Conservation (phyloP, 64 coral and sea anemone species). For the Orbicella faveolata region DNA sequence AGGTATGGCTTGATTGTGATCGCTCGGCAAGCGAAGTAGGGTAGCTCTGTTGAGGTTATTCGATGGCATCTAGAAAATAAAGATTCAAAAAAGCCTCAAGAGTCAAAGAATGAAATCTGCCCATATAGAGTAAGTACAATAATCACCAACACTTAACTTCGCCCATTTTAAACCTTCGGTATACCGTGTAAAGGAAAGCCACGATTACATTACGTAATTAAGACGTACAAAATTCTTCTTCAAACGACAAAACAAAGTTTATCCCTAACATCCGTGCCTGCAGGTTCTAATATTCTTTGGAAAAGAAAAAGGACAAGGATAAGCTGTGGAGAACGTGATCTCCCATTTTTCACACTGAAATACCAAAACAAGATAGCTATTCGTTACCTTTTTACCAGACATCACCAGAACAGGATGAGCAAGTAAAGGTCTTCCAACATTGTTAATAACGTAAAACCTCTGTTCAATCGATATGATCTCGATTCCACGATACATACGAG, state of each 20-base stretch:
- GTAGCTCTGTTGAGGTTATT: not conserved
- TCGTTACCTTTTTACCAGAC: conserved; percentile 37
- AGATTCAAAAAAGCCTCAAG: not conserved
- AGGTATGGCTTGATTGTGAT: conserved; percentile 14
- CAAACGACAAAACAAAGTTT: no score
- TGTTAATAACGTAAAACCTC: conserved; percentile 51
- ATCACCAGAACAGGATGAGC: conserved; percentile 18
- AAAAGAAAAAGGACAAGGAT: no score
- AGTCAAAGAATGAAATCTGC: not conserved
- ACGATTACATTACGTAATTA: not conserved
- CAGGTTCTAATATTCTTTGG: no score
- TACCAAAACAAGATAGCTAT: not conserved
- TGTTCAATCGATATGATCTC: conserved; percentile 36
- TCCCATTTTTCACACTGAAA: no score
- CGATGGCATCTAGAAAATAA: not conserved
- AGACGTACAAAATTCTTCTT: no score
- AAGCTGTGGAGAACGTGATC: no score
- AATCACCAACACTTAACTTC: no score
- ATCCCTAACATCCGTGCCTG: no score
- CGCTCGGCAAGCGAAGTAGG: not conserved
- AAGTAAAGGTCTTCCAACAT: conserved; percentile 8
- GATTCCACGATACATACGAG: conserved; percentile 44
- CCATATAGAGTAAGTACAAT: not conserved
- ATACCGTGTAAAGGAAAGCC: no score
- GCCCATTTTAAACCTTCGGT: no score